Evolutionary conservation across 1,140 invertebrate genomes (phyloP).

Genomic region (Drusus annulatus): DNA sequence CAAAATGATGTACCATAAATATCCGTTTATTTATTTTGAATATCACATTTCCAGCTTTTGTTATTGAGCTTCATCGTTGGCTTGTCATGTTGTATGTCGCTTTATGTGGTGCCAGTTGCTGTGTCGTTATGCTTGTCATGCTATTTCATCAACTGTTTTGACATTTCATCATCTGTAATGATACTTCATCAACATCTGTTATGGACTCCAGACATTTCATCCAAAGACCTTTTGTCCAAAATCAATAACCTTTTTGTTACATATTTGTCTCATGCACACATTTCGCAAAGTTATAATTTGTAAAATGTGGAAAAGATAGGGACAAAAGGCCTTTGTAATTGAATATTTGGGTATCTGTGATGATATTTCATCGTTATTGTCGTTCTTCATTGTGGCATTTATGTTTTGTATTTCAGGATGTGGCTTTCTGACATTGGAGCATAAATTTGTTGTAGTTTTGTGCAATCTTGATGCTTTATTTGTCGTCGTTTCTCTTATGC

Average conservation of each 20-base stretch:
- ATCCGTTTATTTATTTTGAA: slow-evolving; percentile 3
- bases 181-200: too few relatives aligned
- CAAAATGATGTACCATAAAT: slow-evolving; percentile 16
- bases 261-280: not conserved
- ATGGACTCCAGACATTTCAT: too few relatives aligned
- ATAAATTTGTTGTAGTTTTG: slow-evolving; percentile 9
- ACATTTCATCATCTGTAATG: not conserved
- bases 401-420: slow-evolving; percentile 29
- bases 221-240: too few relatives aligned
- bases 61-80: not conserved
- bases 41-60: slow-evolving; percentile 20
- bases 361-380: slow-evolving; percentile 3
- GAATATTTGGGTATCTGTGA: not conserved
- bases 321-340: too few relatives aligned
- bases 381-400: slow-evolving; percentile 5
- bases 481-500: slow-evolving; percentile 5
- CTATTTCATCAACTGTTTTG: not conserved
- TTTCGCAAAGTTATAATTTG: too few relatives aligned
- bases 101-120: slow-evolving; percentile 14
- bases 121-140: slow-evolving; percentile 15
- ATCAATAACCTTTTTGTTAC: too few relatives aligned
- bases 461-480: not conserved
- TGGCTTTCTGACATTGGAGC: slow-evolving; percentile 7
- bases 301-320: too few relatives aligned
- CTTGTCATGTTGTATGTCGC: slow-evolving; percentile 4